These are phyloP conservation scores for Gadus macrocephalus DNA, from an alignment of 2,113 vertebrate species.

Conservation along the genomic window DNA sequence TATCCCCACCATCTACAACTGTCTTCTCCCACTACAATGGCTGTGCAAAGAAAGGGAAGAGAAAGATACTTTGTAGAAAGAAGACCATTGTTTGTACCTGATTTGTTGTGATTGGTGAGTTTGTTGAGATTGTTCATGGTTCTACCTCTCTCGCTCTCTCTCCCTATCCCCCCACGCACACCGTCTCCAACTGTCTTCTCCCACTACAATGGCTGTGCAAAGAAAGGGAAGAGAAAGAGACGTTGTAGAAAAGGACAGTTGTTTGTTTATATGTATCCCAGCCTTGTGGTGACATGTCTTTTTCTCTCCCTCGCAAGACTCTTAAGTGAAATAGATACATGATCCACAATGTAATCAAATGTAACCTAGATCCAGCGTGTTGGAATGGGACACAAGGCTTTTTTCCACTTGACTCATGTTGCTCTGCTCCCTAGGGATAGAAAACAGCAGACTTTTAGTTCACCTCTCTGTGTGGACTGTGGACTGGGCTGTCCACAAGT, in stretches of 20 bases:
- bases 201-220: slow-evolving; percentile 34
- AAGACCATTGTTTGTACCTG: no score
- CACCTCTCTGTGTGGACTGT: slow-evolving; percentile 11
- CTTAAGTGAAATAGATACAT: slow-evolving; percentile 47
- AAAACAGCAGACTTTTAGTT: slow-evolving; percentile 18
- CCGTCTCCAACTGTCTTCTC: slow-evolving; percentile 34
- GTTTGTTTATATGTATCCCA: slow-evolving; percentile 62
- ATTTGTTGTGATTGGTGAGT: slow-evolving; percentile 56
- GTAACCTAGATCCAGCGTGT: slow-evolving; percentile 42
- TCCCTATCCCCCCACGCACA: slow-evolving; percentile 13
- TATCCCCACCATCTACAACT: slow-evolving; percentile 26
- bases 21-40: slow-evolving; percentile 27
- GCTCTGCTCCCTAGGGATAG: slow-evolving; percentile 24
- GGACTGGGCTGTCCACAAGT: not conserved
- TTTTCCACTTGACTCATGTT: slow-evolving; percentile 34
- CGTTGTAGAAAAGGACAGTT: slow-evolving; percentile 56
- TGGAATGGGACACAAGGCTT: slow-evolving; percentile 28
- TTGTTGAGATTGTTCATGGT: not conserved
- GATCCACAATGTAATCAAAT: slow-evolving; percentile 42
- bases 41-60: slow-evolving; percentile 43
- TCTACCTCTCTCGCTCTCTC: slow-evolving; percentile 2
- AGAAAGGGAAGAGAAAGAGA: slow-evolving; percentile 44
- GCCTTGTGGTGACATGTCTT: slow-evolving; percentile 49
- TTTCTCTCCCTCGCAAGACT: slow-evolving; percentile 29
- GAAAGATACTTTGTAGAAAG: no score